Base-by-base conservation (phyloP, 2,113 vertebrate species). In the Passer montanus region DNA sequence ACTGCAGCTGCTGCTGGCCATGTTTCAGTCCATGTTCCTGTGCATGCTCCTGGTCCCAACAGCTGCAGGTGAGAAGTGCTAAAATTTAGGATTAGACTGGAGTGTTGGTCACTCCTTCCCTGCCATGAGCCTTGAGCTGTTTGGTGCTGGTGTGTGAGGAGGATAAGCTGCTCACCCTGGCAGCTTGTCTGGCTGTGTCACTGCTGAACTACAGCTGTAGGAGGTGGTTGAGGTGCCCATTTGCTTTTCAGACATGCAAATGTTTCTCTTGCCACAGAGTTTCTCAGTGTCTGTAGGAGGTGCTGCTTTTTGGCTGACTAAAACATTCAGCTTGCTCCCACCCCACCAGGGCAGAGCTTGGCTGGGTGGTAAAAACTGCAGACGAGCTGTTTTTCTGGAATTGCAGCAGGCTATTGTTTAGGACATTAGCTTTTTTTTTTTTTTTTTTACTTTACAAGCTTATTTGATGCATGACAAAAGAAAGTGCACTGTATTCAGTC, bases 221-320 rank as follows among this genome's bases (percentile, higher is more conserved):
- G 88, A 88, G 86, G 63, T 89, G 52, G 47, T 33, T 67, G 50
- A 73, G 87, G 70, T 92, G 89, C 84, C 63, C 4, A 3, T 87
- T 92, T 89, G 87, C 62, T 79, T 91, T 91, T 78, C 87, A 95
- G 93, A 73, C 52, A 56, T 69, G 62, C 87, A 76, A 53, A 68
- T 82, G 35, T 52, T 90, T 68, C 62, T 67, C 52, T 89, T 87
- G 41, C 82, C 13, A 7, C 1, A 1, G 56, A 74, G 87, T 31
- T 89, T 75, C 89, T 83, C 17, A 3, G 41, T 87, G 67, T 84
- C 90, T 89, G 84, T 91, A 95, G 94, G 96, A 95, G 91, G 91
- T 95, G 81, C 89, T 85, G 91, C 87, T 73, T 96, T 97, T 93
- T 89, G 93, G 90, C 90, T 94, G 94, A 96, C 94, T 96, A 70